A percentile compares a stretch with the other conserved stretches of the same genome.
Conservation (phyloP, 2,797 vertebrate species). For the Sebastes minor region DNA sequence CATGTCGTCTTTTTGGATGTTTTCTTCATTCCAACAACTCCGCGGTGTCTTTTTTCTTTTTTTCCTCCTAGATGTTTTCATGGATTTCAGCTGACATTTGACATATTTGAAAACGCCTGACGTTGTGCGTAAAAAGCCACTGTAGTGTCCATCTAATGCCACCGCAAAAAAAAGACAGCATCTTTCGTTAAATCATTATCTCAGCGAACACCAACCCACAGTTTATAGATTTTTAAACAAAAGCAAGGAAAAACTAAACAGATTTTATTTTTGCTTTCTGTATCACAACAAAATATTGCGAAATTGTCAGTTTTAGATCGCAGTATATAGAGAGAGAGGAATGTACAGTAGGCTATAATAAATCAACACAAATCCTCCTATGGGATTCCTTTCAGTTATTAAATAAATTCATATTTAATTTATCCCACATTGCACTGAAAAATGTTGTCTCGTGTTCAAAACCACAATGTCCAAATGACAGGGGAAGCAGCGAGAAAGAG, state of each 20-base stretch:
- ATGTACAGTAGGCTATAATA: slow-evolving; percentile 50
- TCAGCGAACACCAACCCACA: slow-evolving; percentile 27
- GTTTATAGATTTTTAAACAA: slow-evolving; percentile 45
- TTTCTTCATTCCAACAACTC: slow-evolving; percentile 31
- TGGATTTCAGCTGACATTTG: slow-evolving; percentile 46
- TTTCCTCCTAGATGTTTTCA: slow-evolving; percentile 23
- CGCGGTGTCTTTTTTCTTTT: slow-evolving; percentile 1
- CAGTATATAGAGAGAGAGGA: slow-evolving; percentile 20
- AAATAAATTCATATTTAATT: slow-evolving; percentile 81
- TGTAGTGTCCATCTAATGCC: slow-evolving; percentile 10
- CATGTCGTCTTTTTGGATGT: slow-evolving; percentile 40
- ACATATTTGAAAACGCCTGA: slow-evolving; percentile 44
- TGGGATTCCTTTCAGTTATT: slow-evolving; percentile 66
- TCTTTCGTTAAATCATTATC: slow-evolving; percentile 41
- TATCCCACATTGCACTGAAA: slow-evolving; percentile 76
- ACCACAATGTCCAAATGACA: slow-evolving; percentile 73
- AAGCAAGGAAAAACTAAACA: background rate
- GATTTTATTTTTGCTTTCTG: slow-evolving; percentile 23
- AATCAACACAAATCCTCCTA: slow-evolving; percentile 56
- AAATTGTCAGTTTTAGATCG: slow-evolving; percentile 14
- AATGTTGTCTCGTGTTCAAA: slow-evolving; percentile 75
- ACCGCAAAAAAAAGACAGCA: slow-evolving; percentile 34
- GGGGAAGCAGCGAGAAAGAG: slow-evolving; percentile 25
- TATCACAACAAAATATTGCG: slow-evolving; percentile 23
- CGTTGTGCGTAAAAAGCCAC: slow-evolving; percentile 3